These are phyloP conservation scores for Probaryconus sp. DNA, from an alignment of 1,140 invertebrate genomes.

Conservation along the genomic window DNA sequence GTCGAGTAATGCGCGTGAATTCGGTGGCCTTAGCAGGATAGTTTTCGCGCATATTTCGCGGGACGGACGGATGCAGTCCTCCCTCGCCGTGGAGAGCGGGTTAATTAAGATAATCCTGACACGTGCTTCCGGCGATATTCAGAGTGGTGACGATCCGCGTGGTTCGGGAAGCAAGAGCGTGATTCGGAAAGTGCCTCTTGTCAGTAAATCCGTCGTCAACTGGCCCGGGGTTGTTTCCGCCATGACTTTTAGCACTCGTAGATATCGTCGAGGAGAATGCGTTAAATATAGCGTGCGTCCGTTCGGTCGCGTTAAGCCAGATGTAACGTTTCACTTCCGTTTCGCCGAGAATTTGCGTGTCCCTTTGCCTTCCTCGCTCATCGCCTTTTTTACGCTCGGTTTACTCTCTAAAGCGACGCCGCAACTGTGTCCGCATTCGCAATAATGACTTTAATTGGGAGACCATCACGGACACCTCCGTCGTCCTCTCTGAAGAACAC, in stretches of 20 bases:
- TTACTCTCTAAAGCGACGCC: constrained; percentile 16
- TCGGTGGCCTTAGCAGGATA: constrained; percentile 33
- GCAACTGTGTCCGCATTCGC: constrained; percentile 7
- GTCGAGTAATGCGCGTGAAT: constrained; percentile 31
- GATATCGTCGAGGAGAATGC: constrained; percentile 31
- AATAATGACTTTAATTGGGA: constrained; percentile 48
- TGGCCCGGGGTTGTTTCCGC: constrained; percentile 40
- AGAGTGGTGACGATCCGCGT: constrained; percentile 32
- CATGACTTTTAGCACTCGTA: constrained; percentile 32
- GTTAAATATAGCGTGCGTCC: constrained; percentile 58
- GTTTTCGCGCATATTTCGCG: constrained; percentile 42
- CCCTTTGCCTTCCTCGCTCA: constrained; percentile 38
- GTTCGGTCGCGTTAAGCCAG: constrained; percentile 63
- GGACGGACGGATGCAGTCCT: constrained; percentile 47
- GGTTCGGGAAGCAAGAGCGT: constrained; percentile 18
- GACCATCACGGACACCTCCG: constrained; percentile 12
- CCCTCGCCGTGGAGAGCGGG: constrained; percentile 10
- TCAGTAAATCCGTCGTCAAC: constrained; percentile 52
- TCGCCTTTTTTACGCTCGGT: constrained; percentile 41
- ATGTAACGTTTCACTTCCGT: constrained; percentile 71
- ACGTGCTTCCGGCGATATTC: constrained; percentile 46
- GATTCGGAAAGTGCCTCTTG: constrained; percentile 44
- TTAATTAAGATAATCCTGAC: constrained; percentile 62
- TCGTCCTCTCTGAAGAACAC: constrained; percentile 8
- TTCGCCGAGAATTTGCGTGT: constrained; percentile 45